These are phyloP conservation scores for Homalodisca vitripennis DNA, from an alignment of 1,140 invertebrate species.

Conservation along the genomic window DNA sequence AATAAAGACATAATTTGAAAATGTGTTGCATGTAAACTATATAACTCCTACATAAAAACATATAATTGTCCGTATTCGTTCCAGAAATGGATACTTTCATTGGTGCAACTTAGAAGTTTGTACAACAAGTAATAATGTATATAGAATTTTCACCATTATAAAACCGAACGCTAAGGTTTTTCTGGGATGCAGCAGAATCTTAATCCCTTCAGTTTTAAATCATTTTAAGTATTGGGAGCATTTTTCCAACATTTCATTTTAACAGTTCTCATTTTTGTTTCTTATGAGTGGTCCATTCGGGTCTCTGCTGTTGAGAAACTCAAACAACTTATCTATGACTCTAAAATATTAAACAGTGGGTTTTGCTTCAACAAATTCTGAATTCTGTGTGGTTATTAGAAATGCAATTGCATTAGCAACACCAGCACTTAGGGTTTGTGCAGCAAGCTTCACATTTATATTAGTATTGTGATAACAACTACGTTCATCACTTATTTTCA, in stretches of 20 bases:
- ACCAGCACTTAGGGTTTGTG: slow-evolving; percentile 21
- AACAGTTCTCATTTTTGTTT: background rate
- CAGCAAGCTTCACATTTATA: slow-evolving; percentile 18
- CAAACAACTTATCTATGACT: background rate
- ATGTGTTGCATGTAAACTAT: too few species aligned
- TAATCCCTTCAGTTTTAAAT: background rate
- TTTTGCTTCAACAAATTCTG: slow-evolving; percentile 4
- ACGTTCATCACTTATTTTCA: too few species aligned
- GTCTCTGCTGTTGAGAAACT: background rate
- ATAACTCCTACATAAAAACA: too few species aligned
- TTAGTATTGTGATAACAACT: too few species aligned
- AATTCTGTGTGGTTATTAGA: slow-evolving; percentile 25
- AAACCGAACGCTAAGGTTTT: background rate
- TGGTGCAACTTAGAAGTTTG: too few species aligned
- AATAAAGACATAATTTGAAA: too few species aligned
- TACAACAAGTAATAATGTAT: too few species aligned
- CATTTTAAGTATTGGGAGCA: background rate
- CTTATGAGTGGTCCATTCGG: background rate
- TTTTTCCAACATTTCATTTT: background rate
- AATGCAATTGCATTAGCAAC: slow-evolving; percentile 32
- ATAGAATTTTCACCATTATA: too few species aligned
- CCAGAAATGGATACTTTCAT: too few species aligned
- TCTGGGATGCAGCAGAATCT: background rate
- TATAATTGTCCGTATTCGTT: too few species aligned
- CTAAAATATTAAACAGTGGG: background rate